Conservation (phyloP, 2,113 vertebrate genomes). For the Dermatemys mawii region DNA sequence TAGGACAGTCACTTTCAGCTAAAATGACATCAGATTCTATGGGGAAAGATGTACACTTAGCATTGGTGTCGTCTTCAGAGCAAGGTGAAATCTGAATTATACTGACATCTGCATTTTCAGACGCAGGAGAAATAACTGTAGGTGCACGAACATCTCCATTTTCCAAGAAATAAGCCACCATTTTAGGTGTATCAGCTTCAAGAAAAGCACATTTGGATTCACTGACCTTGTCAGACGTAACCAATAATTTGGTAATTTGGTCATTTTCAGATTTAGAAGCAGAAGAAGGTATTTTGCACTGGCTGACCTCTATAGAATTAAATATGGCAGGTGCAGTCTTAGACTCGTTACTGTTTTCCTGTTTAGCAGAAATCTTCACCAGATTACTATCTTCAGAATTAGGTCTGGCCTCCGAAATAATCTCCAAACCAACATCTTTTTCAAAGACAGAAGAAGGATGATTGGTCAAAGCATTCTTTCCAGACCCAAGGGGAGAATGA, state of each 20-base stretch:
- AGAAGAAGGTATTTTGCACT: neutral
- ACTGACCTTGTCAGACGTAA: neutral
- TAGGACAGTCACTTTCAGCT: neutral
- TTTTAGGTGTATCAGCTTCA: neutral
- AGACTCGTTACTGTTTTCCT: neutral
- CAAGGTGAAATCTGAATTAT: neutral
- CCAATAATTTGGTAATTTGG: neutral
- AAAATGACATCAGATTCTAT: slow-evolving; percentile 32
- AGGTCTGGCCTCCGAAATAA: slow-evolving; percentile 4
- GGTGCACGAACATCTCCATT: neutral
- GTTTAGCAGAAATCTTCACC: slow-evolving; percentile 27
- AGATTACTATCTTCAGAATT: slow-evolving; percentile 30
- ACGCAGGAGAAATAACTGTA: neutral
- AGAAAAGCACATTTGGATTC: neutral
- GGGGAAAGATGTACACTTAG: neutral
- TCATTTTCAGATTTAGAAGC: neutral
- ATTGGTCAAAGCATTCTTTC: slow-evolving; percentile 2
- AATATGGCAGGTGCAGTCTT: neutral
- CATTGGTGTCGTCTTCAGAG: neutral
- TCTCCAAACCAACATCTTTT: neutral
- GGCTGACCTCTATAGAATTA: slow-evolving; percentile 1
- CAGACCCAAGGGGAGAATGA: neutral
- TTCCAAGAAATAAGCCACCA: neutral
- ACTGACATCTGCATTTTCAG: neutral
- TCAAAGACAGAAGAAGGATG: slow-evolving; percentile 22